Base-by-base conservation (phyloP, 2,797 vertebrate species). In the Fistularia commersonii region DNA sequence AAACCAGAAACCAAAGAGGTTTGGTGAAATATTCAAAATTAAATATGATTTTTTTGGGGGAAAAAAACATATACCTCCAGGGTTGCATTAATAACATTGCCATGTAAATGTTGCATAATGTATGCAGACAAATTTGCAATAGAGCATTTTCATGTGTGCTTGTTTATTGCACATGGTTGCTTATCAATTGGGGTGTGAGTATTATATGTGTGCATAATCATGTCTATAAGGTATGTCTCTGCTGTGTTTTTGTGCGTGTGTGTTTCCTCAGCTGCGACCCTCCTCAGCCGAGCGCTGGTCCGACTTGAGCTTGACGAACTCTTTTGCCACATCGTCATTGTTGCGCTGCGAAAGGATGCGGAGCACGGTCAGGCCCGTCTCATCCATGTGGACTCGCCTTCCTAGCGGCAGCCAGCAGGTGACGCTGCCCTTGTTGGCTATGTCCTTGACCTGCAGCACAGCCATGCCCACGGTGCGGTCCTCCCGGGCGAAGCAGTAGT, bases 401-500 rank as follows among this genome's bases (percentile, higher is more conserved):
- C 93, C 96, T 51, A 97, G 92, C 0, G 96, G 86, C 43, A 91
- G 43, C 90, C 90, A 91, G 77, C 83, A 88, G 41, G 82, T 77
- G 51, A 67, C 90, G 59, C 93, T 93, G 7, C 91, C 88, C 9
- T 93, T 90, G 61, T 84, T 92, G 54, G 85, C 85, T 35, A 97
- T 86, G 55, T 98, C 96, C 5, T 93, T 93, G 52, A 99, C 90
- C 87, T 98, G 96, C 87, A 98, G 87, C 61, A 98, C 86, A 0
- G 91, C 90, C 40, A 95, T 89, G 71, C 96, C 97, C 79, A 98
- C 95, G 0, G 93, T 95, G 31, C 95, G 93, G 73, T 98, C 97
- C 84, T 99, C 97, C 0, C 95, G 85, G n/a, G 96, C 97, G 0
- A 98, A 99, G 86, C 96, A 99, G 90, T 99, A 99, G 85, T 98